Conservation (phyloP, 1,140 invertebrate species). For the Steinernema khuongi region DNA sequence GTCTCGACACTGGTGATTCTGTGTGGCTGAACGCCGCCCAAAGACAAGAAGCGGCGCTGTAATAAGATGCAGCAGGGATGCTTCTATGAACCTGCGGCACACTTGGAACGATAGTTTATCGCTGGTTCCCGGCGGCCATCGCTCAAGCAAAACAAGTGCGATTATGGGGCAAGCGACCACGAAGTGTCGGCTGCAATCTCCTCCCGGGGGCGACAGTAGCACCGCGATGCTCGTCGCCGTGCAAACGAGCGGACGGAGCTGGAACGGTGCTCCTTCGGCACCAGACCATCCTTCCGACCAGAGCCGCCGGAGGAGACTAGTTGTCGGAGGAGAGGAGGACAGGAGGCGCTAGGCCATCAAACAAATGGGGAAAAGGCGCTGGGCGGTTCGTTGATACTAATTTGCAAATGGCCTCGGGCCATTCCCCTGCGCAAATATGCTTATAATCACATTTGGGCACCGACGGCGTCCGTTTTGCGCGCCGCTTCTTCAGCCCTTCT, state of each 20-base stretch:
- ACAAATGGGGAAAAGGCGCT: not conserved
- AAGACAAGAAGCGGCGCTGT: too few relatives aligned
- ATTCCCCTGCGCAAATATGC: not conserved
- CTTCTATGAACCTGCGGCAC: not conserved
- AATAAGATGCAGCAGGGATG: conserved; percentile 1
- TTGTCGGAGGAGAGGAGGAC: too few relatives aligned
- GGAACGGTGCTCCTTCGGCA: too few relatives aligned
- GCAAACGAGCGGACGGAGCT: too few relatives aligned
- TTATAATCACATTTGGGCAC: conserved; percentile 8
- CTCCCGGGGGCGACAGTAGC: too few relatives aligned
- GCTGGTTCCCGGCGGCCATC: too few relatives aligned
- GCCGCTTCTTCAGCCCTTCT: not conserved
- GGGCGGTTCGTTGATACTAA: conserved; percentile 12
- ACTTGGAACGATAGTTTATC: not conserved
- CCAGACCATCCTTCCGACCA: not conserved
- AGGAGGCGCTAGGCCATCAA: not conserved
- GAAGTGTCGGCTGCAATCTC: too few relatives aligned
- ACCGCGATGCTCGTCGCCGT: too few relatives aligned
- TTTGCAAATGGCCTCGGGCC: conserved; percentile 14
- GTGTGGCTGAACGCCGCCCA: too few relatives aligned
- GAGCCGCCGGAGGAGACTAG: not conserved
- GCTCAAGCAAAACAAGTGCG: too few relatives aligned
- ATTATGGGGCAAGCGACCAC: not conserved
- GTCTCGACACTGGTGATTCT: too few relatives aligned
- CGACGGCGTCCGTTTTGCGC: not conserved